These are phyloP conservation scores for Bombyx huttoni DNA, from an alignment of 2,888 invertebrate genomes.

Conservation along the genomic window DNA sequence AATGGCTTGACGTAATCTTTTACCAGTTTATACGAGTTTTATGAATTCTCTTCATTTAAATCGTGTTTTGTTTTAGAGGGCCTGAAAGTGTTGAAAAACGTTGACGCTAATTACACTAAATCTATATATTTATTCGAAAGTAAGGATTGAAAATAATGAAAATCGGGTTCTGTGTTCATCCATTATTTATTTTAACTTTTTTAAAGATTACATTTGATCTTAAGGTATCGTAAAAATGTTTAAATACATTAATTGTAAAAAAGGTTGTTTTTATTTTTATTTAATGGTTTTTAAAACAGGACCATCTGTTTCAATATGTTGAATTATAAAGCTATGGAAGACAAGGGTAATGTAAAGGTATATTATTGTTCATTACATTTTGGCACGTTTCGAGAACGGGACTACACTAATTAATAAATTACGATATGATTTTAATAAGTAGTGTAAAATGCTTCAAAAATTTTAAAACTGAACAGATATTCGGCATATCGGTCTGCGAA, in stretches of 20 bases:
- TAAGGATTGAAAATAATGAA: slow-evolving; percentile 26
- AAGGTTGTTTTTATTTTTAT: slow-evolving; percentile 40
- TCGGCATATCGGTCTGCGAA: background rate
- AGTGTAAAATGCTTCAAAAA: slow-evolving; percentile 17
- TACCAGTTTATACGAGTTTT: too few species aligned
- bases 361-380: slow-evolving; percentile 30
- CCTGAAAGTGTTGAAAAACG: slow-evolving; percentile 46
- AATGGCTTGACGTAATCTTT: too few species aligned
- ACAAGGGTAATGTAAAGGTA: slow-evolving; percentile 46
- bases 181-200: slow-evolving; percentile 52
- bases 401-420: slow-evolving; percentile 17
- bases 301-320: slow-evolving; percentile 21
- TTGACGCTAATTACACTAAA: slow-evolving; percentile 26
- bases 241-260: slow-evolving; percentile 58
- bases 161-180: slow-evolving; percentile 31
- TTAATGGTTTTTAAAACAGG: slow-evolving; percentile 20
- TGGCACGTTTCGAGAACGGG: slow-evolving; percentile 64
- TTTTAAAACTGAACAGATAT: slow-evolving; percentile 10
- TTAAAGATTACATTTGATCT: slow-evolving; percentile 48
- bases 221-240: slow-evolving; percentile 63
- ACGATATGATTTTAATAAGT: slow-evolving; percentile 6
- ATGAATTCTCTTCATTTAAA: background rate
- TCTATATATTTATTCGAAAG: slow-evolving; percentile 48
- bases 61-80: slow-evolving; percentile 44
- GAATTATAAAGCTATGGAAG: slow-evolving; percentile 53